A percentile compares a stretch with the other conserved stretches of the same genome.
These are phyloP conservation scores for Equus przewalskii DNA, from an alignment of 2,113 vertebrate genomes.

Conservation along the genomic window DNA sequence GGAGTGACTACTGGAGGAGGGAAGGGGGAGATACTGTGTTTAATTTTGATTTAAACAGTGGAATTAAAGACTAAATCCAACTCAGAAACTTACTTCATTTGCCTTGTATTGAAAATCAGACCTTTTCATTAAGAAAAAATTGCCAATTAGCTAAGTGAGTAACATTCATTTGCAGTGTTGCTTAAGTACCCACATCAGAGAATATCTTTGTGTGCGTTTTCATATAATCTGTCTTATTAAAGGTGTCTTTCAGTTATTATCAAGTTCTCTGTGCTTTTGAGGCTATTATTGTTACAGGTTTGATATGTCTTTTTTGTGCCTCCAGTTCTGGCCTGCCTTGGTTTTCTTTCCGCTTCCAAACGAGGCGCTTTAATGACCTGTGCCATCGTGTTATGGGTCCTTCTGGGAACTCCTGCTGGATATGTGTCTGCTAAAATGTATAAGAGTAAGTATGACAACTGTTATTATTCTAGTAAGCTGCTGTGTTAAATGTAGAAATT, in stretches of 20 bases:
- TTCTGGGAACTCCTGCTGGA: constrained; percentile 92
- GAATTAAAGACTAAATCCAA: constrained; percentile 40
- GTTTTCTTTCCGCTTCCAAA: constrained; percentile 94
- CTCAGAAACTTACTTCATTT: constrained; percentile 21
- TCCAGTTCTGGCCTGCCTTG: constrained; percentile 92
- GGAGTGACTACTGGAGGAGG: not conserved
- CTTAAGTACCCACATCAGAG: not conserved
- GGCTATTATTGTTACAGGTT: not conserved
- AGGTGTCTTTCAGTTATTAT: not conserved
- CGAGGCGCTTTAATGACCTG: constrained; percentile 94
- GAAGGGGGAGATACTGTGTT: not conserved
- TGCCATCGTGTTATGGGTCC: constrained; percentile 93
- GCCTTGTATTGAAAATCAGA: constrained; percentile 37
- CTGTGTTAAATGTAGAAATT: constrained; percentile 58
- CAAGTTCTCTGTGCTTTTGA: not conserved
- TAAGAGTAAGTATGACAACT: constrained; percentile 89
- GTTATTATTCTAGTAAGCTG: constrained; percentile 21
- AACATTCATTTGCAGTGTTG: not conserved
- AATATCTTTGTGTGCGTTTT: not conserved
- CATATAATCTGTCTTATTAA: not conserved
- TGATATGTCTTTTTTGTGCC: constrained; percentile 41
- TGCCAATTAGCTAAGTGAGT: constrained; percentile 40
- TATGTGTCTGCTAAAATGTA: constrained; percentile 94
- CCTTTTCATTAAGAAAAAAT: constrained; percentile 20
- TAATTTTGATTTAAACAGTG: constrained; percentile 32